Conservation (phyloP, 2,888 invertebrate species). For the Orgyia antiqua region DNA sequence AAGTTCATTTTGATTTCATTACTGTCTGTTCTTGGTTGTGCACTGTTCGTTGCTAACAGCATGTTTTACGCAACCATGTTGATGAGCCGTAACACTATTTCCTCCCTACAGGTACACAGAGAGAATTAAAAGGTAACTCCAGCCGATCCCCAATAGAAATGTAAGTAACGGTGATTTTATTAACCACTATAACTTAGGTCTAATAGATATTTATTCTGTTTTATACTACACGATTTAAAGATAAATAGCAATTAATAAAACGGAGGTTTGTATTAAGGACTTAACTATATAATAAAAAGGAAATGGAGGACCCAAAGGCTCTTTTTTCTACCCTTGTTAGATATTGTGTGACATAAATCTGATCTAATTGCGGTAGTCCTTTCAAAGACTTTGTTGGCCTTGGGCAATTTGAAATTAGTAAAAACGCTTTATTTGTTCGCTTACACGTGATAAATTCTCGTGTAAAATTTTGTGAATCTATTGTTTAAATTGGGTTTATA, state of each 20-base stretch:
- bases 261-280: neutral
- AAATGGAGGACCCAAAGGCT: slow-evolving; percentile 3
- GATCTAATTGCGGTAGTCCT: slow-evolving; percentile 4
- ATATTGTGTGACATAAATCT: slow-evolving; percentile 8
- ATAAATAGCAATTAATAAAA: neutral
- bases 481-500: no score
- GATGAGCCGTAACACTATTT: slow-evolving; percentile 37
- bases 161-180: slow-evolving; percentile 39
- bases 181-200: no score
- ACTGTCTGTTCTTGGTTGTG: neutral
- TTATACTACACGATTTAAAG: no score
- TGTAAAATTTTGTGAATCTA: no score
- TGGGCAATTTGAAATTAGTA: slow-evolving; percentile 2
- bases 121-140: slow-evolving; percentile 65
- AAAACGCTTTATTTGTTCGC: neutral
- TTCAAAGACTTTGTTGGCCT: neutral
- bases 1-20: slow-evolving; percentile 46
- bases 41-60: slow-evolving; percentile 11
- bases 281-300: slow-evolving; percentile 5
- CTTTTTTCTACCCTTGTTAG: slow-evolving; percentile 2
- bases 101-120: slow-evolving; percentile 61
- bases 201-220: no score
- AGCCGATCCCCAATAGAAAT: slow-evolving; percentile 40
- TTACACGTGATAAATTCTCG: no score
- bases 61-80: slow-evolving; percentile 21